Percentiles rank a stretch among this genome's conserved stretches.
Conservation (phyloP, 1,140 invertebrate genomes). For the Drosophila serrata region DNA sequence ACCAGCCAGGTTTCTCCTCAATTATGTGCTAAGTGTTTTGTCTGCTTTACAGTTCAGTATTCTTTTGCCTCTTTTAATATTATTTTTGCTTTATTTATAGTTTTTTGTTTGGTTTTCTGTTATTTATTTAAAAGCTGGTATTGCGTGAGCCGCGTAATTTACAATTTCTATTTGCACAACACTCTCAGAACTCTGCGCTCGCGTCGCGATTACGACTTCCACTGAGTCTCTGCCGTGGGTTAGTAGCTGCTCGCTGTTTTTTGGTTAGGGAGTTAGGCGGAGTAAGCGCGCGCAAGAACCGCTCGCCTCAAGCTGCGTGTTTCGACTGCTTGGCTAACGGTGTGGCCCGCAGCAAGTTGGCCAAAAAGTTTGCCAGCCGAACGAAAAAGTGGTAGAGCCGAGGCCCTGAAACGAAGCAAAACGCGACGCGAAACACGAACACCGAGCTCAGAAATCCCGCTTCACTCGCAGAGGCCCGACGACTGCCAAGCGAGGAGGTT, state of each 20-base stretch:
- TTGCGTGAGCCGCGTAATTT: constrained; percentile 30
- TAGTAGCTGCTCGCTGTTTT: constrained; percentile 57
- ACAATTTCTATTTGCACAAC: constrained; percentile 64
- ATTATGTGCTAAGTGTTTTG: constrained; percentile 31
- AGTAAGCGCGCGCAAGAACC: constrained; percentile 77
- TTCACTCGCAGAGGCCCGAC: constrained; percentile 27
- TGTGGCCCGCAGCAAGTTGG: constrained; percentile 66
- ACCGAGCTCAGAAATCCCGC: not conserved
- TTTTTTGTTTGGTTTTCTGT: constrained; percentile 43
- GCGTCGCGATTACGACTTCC: constrained; percentile 60
- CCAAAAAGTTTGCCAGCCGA: constrained; percentile 29
- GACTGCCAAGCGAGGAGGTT: constrained; percentile 22
- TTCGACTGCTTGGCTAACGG: constrained; percentile 81
- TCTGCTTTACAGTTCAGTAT: constrained; percentile 15
- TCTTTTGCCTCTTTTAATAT: constrained; percentile 4
- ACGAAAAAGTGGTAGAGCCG: not conserved
- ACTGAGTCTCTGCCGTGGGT: constrained; percentile 66
- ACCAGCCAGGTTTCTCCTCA: constrained; percentile 44
- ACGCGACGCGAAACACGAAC: constrained; percentile 10
- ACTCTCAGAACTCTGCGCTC: constrained; percentile 67
- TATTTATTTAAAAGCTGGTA: constrained; percentile 35
- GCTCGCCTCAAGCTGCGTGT: constrained; percentile 81
- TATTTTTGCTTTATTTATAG: constrained; percentile 39
- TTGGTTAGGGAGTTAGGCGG: constrained; percentile 36
- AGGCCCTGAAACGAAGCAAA: not conserved